phyloP scores from a whole-genome alignment of 2,797 vertebrate genomes.

The Clarias laeviceps region DNA sequence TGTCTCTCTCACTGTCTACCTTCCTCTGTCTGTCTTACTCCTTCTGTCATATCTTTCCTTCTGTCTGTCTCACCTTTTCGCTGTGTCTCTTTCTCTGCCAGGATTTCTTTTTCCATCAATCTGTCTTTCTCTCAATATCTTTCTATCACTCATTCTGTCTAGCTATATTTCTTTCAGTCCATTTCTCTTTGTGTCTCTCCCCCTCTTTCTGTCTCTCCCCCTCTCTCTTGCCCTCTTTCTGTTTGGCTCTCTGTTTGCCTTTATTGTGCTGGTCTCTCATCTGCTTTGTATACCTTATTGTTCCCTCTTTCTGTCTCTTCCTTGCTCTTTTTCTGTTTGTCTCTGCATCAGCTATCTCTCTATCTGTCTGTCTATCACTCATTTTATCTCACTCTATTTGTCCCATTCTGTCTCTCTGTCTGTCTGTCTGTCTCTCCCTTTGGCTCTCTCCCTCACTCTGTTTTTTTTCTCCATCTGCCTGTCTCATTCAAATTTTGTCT shows the following conservation, averaged over 20 bases:
- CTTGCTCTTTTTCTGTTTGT: neutral
- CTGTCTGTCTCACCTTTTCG: neutral
- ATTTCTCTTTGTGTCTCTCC: neutral
- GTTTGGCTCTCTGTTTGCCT: too few species aligned
- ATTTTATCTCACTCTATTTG: neutral
- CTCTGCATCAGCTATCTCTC: too few species aligned
- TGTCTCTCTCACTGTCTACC: neutral
- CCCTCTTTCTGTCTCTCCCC: neutral
- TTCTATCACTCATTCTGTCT: neutral
- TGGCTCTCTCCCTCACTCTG: neutral
- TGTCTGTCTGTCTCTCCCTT: neutral
- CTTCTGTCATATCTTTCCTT: too few species aligned
- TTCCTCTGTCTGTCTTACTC: neutral
- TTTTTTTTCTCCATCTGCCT: neutral
- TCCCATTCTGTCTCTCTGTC: neutral
- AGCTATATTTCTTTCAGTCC: neutral
- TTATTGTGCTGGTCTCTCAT: too few species aligned
- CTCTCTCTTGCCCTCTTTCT: neutral
- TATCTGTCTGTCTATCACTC: neutral
- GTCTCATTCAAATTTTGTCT: neutral
- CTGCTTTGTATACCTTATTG: neutral
- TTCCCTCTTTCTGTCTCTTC: neutral
- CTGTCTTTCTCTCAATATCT: neutral
- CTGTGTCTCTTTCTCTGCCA: neutral
- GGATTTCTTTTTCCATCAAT: neutral